Conservation (phyloP, 2,113 vertebrate genomes). For the Columba janthina region DNA sequence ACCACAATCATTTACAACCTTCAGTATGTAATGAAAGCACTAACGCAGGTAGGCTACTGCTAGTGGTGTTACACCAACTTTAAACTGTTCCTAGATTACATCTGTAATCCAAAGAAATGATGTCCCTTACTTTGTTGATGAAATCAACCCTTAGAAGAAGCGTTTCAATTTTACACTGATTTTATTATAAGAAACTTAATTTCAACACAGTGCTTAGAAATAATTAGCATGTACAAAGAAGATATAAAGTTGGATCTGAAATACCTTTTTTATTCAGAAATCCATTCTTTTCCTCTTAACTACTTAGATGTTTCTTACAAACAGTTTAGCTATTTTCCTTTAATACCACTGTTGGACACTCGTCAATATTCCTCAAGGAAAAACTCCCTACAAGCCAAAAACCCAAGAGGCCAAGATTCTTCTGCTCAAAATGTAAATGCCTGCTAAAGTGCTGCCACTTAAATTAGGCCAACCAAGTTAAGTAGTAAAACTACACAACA, state of each 20-base stretch:
- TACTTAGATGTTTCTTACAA: background rate
- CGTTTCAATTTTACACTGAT: background rate
- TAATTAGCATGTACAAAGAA: background rate
- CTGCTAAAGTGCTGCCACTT: background rate
- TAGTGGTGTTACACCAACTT: background rate
- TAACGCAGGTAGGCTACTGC: background rate
- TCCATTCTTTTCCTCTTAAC: background rate
- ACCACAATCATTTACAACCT: background rate
- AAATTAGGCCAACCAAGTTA: slow-evolving; percentile 1
- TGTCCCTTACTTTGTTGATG: background rate
- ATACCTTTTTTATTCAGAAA: background rate
- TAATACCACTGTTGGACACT: slow-evolving; percentile 1
- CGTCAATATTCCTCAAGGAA: slow-evolving; percentile 10
- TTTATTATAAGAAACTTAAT: background rate
- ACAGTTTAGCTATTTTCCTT: background rate
- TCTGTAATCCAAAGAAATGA: background rate
- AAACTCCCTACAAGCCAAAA: background rate
- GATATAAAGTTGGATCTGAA: background rate
- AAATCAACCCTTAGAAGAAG: background rate
- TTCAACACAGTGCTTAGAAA: background rate
- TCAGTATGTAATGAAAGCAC: background rate
- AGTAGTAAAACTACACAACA: background rate
- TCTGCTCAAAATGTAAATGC: slow-evolving; percentile 4
- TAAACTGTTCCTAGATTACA: background rate
- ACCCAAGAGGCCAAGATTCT: background rate